Conservation (phyloP, 2,888 invertebrate species). For the Sinohyriopsis cumingii region DNA sequence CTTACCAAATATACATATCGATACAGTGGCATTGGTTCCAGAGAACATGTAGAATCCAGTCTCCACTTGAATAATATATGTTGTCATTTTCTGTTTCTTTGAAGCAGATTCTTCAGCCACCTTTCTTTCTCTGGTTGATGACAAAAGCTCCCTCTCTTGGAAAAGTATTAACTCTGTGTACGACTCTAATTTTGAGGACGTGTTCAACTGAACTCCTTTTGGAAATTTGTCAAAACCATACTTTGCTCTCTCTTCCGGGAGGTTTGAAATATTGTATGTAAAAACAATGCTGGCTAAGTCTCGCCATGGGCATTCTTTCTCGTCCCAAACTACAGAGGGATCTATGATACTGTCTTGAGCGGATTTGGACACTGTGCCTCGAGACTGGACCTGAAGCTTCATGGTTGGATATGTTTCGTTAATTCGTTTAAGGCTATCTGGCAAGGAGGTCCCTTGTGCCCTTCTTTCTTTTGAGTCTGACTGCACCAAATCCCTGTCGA, state of each 20-base stretch:
- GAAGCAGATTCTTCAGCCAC: conserved; percentile 11
- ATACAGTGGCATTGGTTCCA: conserved; percentile 34
- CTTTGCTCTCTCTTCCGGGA: conserved; percentile 20
- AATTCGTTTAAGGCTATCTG: conserved; percentile 16
- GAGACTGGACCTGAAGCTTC: conserved; percentile 30
- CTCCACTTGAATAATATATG: conserved; percentile 34
- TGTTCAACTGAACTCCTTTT: conserved; percentile 11
- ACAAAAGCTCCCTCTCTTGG: conserved; percentile 26
- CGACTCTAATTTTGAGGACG: conserved; percentile 16
- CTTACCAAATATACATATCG: conserved; percentile 28
- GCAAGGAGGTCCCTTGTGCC: conserved; percentile 27
- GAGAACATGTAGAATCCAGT: conserved; percentile 35
- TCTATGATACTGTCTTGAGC: conserved; percentile 4
- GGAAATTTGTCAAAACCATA: conserved; percentile 20
- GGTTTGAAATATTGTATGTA: conserved; percentile 30
- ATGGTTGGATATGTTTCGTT: conserved; percentile 15
- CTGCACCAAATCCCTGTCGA: not conserved
- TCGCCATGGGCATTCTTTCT: conserved; percentile 26
- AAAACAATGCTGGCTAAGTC: conserved; percentile 23
- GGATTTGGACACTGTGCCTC: conserved; percentile 5
- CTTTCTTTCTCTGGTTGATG: conserved; percentile 19
- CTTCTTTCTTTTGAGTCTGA: conserved; percentile 21
- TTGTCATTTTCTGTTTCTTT: conserved; percentile 21
- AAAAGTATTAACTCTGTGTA: conserved; percentile 22
- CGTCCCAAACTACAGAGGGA: conserved; percentile 23